Evolutionary conservation across 2,888 invertebrate species (phyloP).

Genomic region (Tribolium freemani): DNA sequence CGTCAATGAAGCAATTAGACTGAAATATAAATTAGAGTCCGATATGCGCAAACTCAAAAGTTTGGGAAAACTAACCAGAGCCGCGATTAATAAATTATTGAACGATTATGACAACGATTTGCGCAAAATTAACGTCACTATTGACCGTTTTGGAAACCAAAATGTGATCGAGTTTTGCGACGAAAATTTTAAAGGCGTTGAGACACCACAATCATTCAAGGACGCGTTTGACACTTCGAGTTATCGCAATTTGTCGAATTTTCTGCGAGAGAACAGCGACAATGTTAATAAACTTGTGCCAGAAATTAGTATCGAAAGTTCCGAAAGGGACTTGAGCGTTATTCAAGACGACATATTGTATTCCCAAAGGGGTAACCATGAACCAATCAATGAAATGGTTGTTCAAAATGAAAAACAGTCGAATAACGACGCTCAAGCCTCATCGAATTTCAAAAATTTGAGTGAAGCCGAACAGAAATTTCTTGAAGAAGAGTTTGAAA

Average conservation of each 20-base stretch:
- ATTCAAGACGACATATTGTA: neutral
- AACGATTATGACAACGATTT: slow-evolving; percentile 46
- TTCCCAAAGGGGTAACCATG: neutral
- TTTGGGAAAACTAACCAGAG: slow-evolving; percentile 51
- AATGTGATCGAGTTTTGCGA: neutral
- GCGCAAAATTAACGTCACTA: neutral
- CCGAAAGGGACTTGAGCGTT: neutral
- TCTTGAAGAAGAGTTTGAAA: slow-evolving; percentile 15
- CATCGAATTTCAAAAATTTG: neutral
- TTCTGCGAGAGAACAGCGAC: slow-evolving; percentile 45
- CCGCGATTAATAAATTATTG: slow-evolving; percentile 52
- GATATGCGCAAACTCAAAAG: slow-evolving; percentile 58
- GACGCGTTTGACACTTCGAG: slow-evolving; percentile 20
- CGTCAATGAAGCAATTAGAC: slow-evolving; percentile 50
- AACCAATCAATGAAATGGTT: neutral
- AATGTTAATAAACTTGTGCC: slow-evolving; percentile 49
- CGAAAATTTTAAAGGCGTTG: neutral
- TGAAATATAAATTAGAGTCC: slow-evolving; percentile 62
- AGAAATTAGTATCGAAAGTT: slow-evolving; percentile 45
- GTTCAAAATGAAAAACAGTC: neutral
- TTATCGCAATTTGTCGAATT: slow-evolving; percentile 45
- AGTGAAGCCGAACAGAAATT: neutral
- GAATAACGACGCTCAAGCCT: neutral
- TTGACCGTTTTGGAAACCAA: neutral
- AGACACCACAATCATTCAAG: neutral